A percentile compares a stretch with the other conserved stretches of the same genome.
These are phyloP conservation scores for Tinea trinotella DNA, from an alignment of 2,888 invertebrate species.

Conservation along the genomic window DNA sequence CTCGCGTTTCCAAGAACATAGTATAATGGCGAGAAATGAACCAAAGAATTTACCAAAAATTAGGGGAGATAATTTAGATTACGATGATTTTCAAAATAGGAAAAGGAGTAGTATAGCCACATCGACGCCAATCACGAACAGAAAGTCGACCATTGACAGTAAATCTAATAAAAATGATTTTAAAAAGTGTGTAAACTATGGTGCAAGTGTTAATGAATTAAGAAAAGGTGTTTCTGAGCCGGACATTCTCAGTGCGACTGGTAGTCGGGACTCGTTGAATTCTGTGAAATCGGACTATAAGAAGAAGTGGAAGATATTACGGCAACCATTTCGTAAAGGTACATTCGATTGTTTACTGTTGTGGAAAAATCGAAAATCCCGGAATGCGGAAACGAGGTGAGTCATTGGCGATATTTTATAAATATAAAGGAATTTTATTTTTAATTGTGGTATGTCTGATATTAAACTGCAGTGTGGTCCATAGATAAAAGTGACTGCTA, in stretches of 20 bases:
- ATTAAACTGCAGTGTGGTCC: too few relatives aligned
- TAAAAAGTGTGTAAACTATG: conserved; percentile 46
- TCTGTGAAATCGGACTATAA: conserved; percentile 45
- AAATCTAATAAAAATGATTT: conserved; percentile 36
- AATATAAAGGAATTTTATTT: too few relatives aligned
- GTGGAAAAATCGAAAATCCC: conserved; percentile 40
- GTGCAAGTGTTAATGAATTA: conserved; percentile 40
- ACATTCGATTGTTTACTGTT: conserved; percentile 56
- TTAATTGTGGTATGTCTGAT: too few relatives aligned
- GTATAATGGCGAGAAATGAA: conserved; percentile 35
- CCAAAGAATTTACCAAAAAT: conserved; percentile 6
- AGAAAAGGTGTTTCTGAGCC: conserved; percentile 56
- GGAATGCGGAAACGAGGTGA: conserved; percentile 44
- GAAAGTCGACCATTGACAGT: conserved; percentile 46
- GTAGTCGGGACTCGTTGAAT: conserved; percentile 34
- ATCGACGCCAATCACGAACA: conserved; percentile 53
- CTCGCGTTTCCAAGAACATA: conserved; percentile 54
- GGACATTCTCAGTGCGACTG: conserved; percentile 46
- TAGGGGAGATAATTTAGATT: not conserved
- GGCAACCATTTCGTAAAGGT: conserved; percentile 51
- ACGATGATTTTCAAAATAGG: conserved; percentile 10
- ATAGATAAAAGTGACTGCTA: too few relatives aligned
- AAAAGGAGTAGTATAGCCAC: conserved; percentile 33
- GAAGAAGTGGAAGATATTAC: conserved; percentile 53
- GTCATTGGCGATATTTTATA: too few relatives aligned